phyloP scores from a whole-genome alignment of 2,888 invertebrate genomes.

The Drepanosiphum platanoidis region DNA sequence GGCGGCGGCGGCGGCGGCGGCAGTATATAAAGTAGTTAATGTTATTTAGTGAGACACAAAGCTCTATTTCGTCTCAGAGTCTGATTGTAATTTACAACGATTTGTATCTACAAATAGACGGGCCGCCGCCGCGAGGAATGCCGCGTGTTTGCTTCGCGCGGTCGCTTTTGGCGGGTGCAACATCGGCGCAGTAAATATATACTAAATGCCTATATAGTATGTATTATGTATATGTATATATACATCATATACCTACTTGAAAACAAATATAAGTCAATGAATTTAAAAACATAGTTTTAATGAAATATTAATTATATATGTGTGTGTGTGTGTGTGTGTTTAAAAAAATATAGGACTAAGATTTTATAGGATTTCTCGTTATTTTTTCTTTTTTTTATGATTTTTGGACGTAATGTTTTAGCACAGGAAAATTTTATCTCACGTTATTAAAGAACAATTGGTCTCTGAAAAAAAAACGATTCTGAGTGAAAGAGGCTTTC shows the following conservation, averaged over 20 bases:
- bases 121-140: constrained; percentile 45
- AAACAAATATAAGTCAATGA: not conserved
- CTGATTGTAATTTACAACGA: constrained; percentile 62
- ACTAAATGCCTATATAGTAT: not conserved
- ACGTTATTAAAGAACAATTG: too few species aligned
- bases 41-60: constrained; percentile 59
- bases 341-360: too few species aligned
- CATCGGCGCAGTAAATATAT: constrained; percentile 2
- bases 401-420: too few species aligned
- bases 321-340: too few species aligned
- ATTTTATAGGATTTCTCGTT: too few species aligned
- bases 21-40: constrained; percentile 50
- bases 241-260: not conserved
- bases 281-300: not conserved
- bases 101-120: constrained; percentile 62
- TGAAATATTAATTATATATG: too few species aligned
- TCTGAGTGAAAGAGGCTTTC: too few species aligned
- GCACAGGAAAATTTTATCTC: too few species aligned
- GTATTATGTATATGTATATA: not conserved
- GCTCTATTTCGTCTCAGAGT: constrained; percentile 50
- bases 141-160: constrained; percentile 32
- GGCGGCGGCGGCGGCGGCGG: not conserved
- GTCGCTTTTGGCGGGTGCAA: constrained; percentile 47
- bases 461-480: too few species aligned
- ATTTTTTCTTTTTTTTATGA: too few species aligned